Evolutionary conservation across 2,797 vertebrate genomes (phyloP).

Genomic region (Pempheris klunzingeri): DNA sequence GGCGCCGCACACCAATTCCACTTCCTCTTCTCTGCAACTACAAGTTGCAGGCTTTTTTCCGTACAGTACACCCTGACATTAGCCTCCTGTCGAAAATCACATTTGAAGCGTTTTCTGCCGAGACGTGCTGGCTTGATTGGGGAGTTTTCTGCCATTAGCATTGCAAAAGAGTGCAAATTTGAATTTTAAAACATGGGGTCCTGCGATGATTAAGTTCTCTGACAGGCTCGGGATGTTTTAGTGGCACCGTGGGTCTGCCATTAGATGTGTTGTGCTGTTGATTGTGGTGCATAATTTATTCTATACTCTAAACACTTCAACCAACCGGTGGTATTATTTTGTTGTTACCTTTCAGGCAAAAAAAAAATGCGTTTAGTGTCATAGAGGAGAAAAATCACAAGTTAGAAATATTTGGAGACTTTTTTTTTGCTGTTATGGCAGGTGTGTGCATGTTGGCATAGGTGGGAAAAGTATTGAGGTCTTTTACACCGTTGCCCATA

Average conservation of each 20-base stretch:
- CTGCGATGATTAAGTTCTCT: slow-evolving; percentile 72
- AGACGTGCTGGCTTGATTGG: slow-evolving; percentile 52
- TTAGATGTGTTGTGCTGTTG: slow-evolving; percentile 64
- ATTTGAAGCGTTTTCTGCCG: slow-evolving; percentile 48
- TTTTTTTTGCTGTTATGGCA: background rate
- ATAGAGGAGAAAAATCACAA: background rate
- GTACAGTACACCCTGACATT: slow-evolving; percentile 58
- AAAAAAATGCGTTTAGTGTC: background rate
- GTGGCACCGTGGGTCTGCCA: slow-evolving; percentile 56
- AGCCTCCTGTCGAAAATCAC: slow-evolving; percentile 59
- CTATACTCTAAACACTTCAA: slow-evolving; percentile 30
- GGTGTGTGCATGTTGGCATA: background rate
- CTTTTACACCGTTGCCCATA: no score
- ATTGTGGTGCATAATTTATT: slow-evolving; percentile 71
- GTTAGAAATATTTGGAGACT: background rate
- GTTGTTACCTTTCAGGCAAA: slow-evolving; percentile 34
- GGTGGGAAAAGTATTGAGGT: background rate
- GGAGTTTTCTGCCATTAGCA: slow-evolving; percentile 61
- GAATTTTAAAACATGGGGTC: slow-evolving; percentile 67
- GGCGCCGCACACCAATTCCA: slow-evolving; percentile 18
- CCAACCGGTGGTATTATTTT: slow-evolving; percentile 15
- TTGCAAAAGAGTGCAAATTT: slow-evolving; percentile 71
- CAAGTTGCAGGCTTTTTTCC: slow-evolving; percentile 38
- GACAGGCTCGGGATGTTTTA: slow-evolving; percentile 58
- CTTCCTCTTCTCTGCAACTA: slow-evolving; percentile 63